These are phyloP conservation scores for Drosophila nasuta DNA, from an alignment of 1,140 invertebrate genomes.

Conservation along the genomic window DNA sequence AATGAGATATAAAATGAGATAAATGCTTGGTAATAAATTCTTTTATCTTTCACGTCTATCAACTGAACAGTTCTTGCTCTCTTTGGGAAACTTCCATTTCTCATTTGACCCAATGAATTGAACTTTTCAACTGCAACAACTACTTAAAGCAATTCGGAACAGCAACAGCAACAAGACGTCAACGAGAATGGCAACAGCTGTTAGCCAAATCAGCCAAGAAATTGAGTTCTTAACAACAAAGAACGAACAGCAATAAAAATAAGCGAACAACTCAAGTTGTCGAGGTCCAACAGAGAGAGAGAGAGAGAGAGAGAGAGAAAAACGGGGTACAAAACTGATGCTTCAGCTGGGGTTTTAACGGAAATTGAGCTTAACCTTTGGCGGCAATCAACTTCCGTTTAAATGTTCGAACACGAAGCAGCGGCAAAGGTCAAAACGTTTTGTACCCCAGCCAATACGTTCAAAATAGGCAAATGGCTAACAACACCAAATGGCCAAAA, in stretches of 20 bases:
- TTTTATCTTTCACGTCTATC: background rate
- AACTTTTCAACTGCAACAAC: constrained; percentile 66
- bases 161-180: constrained; percentile 40
- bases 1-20: background rate
- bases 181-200: constrained; percentile 49
- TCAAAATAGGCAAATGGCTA: constrained; percentile 33
- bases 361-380: constrained; percentile 81
- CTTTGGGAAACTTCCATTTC: constrained; percentile 27
- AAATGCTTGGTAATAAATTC: background rate
- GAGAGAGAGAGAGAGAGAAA: background rate
- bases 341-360: constrained; percentile 57
- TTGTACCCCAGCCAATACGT: constrained; percentile 53
- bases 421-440: constrained; percentile 79
- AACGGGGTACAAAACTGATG: constrained; percentile 5
- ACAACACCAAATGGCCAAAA: constrained; percentile 8
- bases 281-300: background rate
- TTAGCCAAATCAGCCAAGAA: constrained; percentile 38
- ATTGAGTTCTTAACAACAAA: constrained; percentile 72
- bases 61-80: background rate
- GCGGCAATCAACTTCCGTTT: constrained; percentile 82
- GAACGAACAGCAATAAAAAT: constrained; percentile 3
- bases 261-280: background rate
- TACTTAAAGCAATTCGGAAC: constrained; percentile 34
- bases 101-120: constrained; percentile 58
- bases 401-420: constrained; percentile 79